Evolutionary conservation across 2,113 vertebrate genomes (phyloP).

Genomic region (Lepisosteus osseus): DNA sequence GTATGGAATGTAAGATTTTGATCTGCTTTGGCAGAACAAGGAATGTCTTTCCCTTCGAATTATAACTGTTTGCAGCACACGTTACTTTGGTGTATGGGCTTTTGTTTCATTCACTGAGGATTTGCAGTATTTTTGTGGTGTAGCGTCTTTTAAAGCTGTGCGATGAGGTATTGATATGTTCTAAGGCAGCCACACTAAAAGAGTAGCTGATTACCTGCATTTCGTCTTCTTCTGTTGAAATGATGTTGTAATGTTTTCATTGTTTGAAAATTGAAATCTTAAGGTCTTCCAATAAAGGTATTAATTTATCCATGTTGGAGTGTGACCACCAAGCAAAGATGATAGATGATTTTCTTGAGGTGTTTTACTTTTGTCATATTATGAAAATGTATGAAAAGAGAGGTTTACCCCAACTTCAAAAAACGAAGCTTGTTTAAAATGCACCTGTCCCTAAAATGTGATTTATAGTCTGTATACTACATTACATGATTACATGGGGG

Average conservation of each 20-base stretch:
- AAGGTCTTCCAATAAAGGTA: slow-evolving; percentile 27
- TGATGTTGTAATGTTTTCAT: neutral
- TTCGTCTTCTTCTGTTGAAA: neutral
- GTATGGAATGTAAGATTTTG: slow-evolving; percentile 8
- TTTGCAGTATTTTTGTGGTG: neutral
- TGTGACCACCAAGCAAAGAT: no score
- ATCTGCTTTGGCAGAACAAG: neutral
- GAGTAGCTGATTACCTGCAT: neutral
- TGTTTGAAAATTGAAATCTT: slow-evolving; percentile 5
- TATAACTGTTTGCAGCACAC: neutral
- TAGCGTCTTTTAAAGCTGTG: slow-evolving; percentile 7
- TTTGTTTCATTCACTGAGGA: no score
- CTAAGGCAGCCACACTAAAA: neutral
- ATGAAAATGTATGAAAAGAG: no score
- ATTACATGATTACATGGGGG: slow-evolving; percentile 8
- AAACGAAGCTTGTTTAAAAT: no score
- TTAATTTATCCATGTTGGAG: neutral
- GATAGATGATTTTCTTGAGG: no score
- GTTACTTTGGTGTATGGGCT: neutral
- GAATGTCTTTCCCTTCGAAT: neutral
- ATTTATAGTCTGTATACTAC: no score
- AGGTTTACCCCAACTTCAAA: no score
- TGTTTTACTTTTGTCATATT: no score
- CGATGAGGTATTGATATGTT: neutral
- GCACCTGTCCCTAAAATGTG: no score